Evolutionary conservation across 2,888 invertebrate species (phyloP).

Genomic region (Habroteleia sp.): DNA sequence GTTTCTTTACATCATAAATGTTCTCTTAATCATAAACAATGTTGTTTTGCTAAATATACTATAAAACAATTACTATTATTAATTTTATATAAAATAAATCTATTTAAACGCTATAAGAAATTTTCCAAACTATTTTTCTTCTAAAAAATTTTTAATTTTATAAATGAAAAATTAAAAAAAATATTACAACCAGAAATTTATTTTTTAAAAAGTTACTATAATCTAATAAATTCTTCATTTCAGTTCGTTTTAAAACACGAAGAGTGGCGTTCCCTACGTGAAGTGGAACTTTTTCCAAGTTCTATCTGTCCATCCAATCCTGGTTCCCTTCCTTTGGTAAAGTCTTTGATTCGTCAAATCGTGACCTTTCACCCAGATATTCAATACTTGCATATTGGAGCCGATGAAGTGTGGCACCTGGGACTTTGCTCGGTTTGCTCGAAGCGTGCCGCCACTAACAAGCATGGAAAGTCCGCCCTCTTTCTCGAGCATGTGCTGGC

Average conservation of each 20-base stretch:
- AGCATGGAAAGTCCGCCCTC: constrained; percentile 83
- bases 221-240: constrained; percentile 59
- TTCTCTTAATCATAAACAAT: too few species aligned
- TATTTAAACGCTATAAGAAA: too few species aligned
- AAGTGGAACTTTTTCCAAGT: constrained; percentile 85
- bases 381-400: constrained; percentile 89
- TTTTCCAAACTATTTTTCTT: too few species aligned
- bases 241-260: constrained; percentile 89
- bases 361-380: constrained; percentile 85
- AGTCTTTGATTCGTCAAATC: constrained; percentile 87
- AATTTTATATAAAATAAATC: too few species aligned
- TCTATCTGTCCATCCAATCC: constrained; percentile 88
- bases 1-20: too few species aligned
- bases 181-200: too few species aligned
- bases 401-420: constrained; percentile 91
- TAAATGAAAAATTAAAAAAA: too few species aligned
- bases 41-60: too few species aligned
- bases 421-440: constrained; percentile 84
- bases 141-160: too few species aligned
- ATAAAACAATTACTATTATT: too few species aligned
- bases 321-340: constrained; percentile 84
- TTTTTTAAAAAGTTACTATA: too few species aligned
- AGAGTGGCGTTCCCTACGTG: constrained; percentile 85
- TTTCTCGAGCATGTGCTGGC: constrained; percentile 86
- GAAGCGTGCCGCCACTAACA: constrained; percentile 81